These are phyloP conservation scores for Parasteatoda lunata DNA, from an alignment of 2,888 invertebrate genomes.

Conservation along the genomic window DNA sequence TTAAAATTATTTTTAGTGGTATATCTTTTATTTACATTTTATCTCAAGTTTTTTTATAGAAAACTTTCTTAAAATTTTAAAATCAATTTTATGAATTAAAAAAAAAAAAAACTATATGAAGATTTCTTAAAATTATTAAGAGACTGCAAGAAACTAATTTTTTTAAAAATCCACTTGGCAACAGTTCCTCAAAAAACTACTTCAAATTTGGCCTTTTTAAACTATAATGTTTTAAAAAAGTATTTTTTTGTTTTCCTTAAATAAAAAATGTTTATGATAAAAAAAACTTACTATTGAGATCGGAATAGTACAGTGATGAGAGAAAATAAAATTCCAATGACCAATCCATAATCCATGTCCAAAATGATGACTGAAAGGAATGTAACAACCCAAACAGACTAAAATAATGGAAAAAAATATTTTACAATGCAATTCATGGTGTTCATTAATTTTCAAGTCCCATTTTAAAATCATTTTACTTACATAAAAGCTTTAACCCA, in stretches of 20 bases:
- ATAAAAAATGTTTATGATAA: not conserved
- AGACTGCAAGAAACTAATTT: not conserved
- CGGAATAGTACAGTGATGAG: slow-evolving; percentile 83
- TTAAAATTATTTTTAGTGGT: too few relatives aligned
- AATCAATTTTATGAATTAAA: too few relatives aligned
- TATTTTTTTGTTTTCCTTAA: not conserved
- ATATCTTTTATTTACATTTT: too few relatives aligned
- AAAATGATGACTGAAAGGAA: slow-evolving; percentile 85
- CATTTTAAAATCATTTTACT: too few relatives aligned
- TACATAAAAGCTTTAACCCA: too few relatives aligned
- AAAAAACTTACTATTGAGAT: slow-evolving; percentile 74
- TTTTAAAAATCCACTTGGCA: not conserved
- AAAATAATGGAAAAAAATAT: not conserved
- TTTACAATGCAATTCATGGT: too few relatives aligned
- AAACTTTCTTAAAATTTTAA: too few relatives aligned
- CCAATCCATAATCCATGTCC: slow-evolving; percentile 88
- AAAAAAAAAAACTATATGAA: too few relatives aligned
- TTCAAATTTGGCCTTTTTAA: too few relatives aligned
- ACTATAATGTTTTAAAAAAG: not conserved
- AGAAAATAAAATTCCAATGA: slow-evolving; percentile 83
- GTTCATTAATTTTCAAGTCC: too few relatives aligned
- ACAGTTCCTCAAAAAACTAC: not conserved
- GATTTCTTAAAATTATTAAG: too few relatives aligned
- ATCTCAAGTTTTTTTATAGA: too few relatives aligned
- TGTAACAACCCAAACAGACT: slow-evolving; percentile 84